Conservation (phyloP, 2,888 invertebrate genomes). For the Neocrepidodera transversa region DNA sequence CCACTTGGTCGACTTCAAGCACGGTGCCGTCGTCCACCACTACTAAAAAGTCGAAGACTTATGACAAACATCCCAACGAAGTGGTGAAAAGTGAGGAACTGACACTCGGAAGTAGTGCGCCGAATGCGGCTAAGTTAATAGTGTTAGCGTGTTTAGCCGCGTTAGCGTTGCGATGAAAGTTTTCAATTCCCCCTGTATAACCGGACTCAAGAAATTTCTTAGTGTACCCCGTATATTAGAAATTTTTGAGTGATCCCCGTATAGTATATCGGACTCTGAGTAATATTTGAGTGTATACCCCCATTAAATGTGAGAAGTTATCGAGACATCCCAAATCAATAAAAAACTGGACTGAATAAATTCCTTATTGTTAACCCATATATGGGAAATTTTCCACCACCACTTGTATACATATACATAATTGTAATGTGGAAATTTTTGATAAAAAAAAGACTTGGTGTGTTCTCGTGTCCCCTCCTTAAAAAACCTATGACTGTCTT, state of each 20-base stretch:
- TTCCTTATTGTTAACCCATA: conserved; percentile 8
- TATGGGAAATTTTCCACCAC: conserved; percentile 3
- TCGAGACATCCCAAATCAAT: not conserved
- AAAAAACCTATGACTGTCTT: conserved; percentile 44
- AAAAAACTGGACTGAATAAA: not conserved
- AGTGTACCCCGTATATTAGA: conserved; percentile 3
- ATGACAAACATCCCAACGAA: conserved; percentile 88
- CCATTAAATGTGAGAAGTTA: not conserved
- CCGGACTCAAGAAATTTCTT: conserved; percentile 11
- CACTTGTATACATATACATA: not conserved
- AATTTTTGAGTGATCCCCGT: not conserved
- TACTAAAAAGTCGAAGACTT: conserved; percentile 70
- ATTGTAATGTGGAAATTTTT: not conserved
- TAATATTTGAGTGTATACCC: not conserved
- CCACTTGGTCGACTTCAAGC: conserved; percentile 58
- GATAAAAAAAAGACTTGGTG: conserved; percentile 30
- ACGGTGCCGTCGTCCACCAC: conserved; percentile 64
- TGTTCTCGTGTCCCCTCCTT: conserved; percentile 38
- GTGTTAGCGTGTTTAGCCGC: conserved; percentile 49
- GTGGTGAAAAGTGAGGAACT: conserved; percentile 93
- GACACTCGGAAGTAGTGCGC: conserved; percentile 69
- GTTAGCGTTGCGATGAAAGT: conserved; percentile 54
- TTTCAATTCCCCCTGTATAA: conserved; percentile 4
- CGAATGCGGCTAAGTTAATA: conserved; percentile 40
- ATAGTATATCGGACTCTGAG: not conserved